Percentiles rank a stretch among this genome's conserved stretches.
Conservation (phyloP, 2,888 invertebrate species). For the Ichneumon xanthorius region DNA sequence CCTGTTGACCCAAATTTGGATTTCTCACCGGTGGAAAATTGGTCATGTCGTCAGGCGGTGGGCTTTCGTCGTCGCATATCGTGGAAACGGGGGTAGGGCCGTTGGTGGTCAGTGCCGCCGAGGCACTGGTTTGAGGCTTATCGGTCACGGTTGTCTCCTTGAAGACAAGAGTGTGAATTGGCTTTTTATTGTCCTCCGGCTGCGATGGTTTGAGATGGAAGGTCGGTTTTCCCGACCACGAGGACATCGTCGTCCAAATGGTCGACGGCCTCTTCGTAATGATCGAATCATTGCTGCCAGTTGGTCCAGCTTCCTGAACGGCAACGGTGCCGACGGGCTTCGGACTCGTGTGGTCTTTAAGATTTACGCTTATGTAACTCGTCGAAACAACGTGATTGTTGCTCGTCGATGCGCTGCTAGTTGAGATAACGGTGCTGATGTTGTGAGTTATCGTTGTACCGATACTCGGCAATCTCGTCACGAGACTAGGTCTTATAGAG, state of each 20-base stretch:
- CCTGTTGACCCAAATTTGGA: conserved; percentile 90
- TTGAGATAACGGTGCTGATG: conserved; percentile 82
- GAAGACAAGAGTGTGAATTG: conserved; percentile 68
- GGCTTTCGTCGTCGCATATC: conserved; percentile 87
- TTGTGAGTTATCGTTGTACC: conserved; percentile 83
- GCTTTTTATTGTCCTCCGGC: conserved; percentile 63
- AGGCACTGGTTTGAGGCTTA: conserved; percentile 30
- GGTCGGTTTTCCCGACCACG: conserved; percentile 80
- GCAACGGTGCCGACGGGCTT: conserved; percentile 30
- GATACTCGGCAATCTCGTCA: conserved; percentile 78
- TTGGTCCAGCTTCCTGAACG: conserved; percentile 17
- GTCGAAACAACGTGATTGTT: conserved; percentile 82
- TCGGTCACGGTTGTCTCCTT: conserved; percentile 68
- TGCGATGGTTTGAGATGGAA: conserved; percentile 79
- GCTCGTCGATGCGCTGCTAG: conserved; percentile 72
- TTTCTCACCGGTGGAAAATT: conserved; percentile 95
- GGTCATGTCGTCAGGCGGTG: conserved; percentile 88
- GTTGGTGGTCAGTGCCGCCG: conserved; percentile 1
- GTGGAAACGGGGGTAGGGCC: conserved; percentile 60
- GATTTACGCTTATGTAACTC: conserved; percentile 81
- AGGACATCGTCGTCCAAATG: conserved; percentile 79
- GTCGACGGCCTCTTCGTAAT: conserved; percentile 74
- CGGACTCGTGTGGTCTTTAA: conserved; percentile 78
- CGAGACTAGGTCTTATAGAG: conserved; percentile 66
- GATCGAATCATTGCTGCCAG: neutral